Base-by-base conservation (phyloP, 2,797 vertebrate genomes). In the Adrianichthys oophorus region DNA sequence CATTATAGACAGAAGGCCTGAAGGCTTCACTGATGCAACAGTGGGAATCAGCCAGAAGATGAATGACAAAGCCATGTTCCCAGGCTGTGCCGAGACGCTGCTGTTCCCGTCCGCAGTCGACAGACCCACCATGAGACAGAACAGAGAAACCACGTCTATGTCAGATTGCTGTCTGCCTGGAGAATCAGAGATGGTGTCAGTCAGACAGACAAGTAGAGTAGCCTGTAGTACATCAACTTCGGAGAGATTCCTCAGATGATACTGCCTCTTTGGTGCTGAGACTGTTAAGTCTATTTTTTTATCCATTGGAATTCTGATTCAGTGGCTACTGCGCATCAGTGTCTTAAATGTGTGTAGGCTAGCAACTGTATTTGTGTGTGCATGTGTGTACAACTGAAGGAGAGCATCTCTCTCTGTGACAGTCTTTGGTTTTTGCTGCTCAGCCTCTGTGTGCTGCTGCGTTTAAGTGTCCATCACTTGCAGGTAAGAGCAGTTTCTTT, bases 181-280 rank as follows among this genome's bases (percentile, higher is more conserved):
- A 80, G 77, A 85, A 90, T 89, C 87, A 90, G 76, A 90, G 83
- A 60, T 72, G 52, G 76, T 75, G 89, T 88, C 86, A 87, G 79
- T 76, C 78, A 84, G 80, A 82, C 79, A 84, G 82, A 82, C 78
- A 85, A 80, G 64, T 72, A 77, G 69, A 88, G 82, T 87, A 84
- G 87, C 87, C 86, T 80, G 80, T 84, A 85, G 83, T 84, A 81
- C 76, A 62, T 74, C 79, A 79, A 76, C 65, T 76, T 48, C 18
- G 64, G 59, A 85, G 70, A 67, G 78, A 82, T 81, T 67, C 78
- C 76, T 48, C 66, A 80, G 84, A 87, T 40, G 46, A 69, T 76
- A 59, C 67, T 56, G 72, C 57, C 75, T 85, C 78, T 90, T 83
- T 86, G 85, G 75, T 85, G 85, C 76, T 45, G 71, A 56, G 73